Evolutionary conservation across 2,888 invertebrate genomes (phyloP).

Genomic region (Gymnoscelis rufifasciata): DNA sequence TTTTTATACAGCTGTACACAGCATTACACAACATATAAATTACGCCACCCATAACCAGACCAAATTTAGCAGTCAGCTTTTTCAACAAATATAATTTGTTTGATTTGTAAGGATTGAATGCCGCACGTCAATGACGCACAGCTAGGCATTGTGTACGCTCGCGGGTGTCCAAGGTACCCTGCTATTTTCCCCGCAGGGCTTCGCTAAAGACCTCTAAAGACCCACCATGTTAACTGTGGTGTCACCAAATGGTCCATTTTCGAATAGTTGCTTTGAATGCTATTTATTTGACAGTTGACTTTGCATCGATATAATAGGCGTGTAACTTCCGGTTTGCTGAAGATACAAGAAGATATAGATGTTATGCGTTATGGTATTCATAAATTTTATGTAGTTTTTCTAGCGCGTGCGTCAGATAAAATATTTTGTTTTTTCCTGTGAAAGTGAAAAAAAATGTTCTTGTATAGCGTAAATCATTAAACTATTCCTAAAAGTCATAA

Average conservation of each 20-base stretch:
- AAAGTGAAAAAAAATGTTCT: too few species aligned
- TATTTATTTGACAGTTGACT: constrained; percentile 41
- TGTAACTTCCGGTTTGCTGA: constrained; percentile 17
- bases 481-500: too few species aligned
- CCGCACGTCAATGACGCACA: constrained; percentile 45
- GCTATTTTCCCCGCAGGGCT: constrained; percentile 71
- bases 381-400: too few species aligned
- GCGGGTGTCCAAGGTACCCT: constrained; percentile 71
- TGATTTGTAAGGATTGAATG: constrained; percentile 74
- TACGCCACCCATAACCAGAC: constrained; percentile 32
- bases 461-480: too few species aligned
- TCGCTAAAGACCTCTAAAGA: constrained; percentile 73
- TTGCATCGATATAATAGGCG: constrained; percentile 27
- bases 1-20: not conserved
- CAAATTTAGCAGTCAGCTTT: constrained; percentile 57
- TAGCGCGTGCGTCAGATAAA: too few species aligned
- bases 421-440: too few species aligned
- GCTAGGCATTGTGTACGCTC: constrained; percentile 59
- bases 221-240: constrained; percentile 59
- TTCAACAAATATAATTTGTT: constrained; percentile 74
- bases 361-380: too few species aligned
- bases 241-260: constrained; percentile 63
- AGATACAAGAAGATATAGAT: not conserved
- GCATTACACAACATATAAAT: constrained; percentile 20
- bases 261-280: constrained; percentile 56